A percentile compares a stretch with the other conserved stretches of the same genome.
phyloP scores from a whole-genome alignment of 2,888 invertebrate genomes.

The Tiliacea citrago region DNA sequence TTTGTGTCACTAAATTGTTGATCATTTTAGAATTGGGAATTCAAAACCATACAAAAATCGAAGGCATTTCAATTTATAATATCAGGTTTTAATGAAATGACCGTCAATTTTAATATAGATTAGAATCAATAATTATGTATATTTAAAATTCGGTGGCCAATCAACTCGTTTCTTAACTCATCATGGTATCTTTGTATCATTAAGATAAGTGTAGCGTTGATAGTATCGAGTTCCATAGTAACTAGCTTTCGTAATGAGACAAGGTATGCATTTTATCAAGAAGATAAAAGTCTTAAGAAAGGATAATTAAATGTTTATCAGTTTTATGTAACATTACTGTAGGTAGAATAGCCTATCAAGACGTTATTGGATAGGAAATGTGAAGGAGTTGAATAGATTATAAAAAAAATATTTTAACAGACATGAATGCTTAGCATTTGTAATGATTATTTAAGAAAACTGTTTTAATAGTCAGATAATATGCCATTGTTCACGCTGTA shows the following conservation, averaged over 20 bases:
- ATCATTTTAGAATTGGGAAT: conserved; percentile 12
- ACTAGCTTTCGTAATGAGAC: conserved; percentile 34
- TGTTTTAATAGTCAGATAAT: background rate
- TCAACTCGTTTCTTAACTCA: conserved; percentile 9
- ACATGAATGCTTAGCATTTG: conserved; percentile 3
- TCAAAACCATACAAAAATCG: conserved; percentile 10
- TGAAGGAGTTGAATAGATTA: background rate
- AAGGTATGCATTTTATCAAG: conserved; percentile 41
- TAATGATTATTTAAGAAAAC: background rate
- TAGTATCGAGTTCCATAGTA: conserved; percentile 30
- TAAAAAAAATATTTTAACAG: background rate
- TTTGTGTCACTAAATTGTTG: conserved; percentile 14
- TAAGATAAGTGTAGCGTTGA: conserved; percentile 19
- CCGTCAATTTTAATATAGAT: conserved; percentile 16
- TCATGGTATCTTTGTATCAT: conserved; percentile 24
- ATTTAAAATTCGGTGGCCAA: conserved; percentile 22
- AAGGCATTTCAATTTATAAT: conserved; percentile 15
- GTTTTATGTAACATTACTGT: conserved; percentile 11
- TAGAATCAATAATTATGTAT: conserved; percentile 3
- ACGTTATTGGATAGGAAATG: background rate
- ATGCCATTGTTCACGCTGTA: conserved; percentile 20
- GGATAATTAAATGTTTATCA: conserved; percentile 52
- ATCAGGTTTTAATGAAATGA: background rate
- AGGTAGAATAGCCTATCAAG: background rate
- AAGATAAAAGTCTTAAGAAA: conserved; percentile 46